Base-by-base conservation (phyloP, 2,888 invertebrate genomes). In the Lathronympha strigana region DNA sequence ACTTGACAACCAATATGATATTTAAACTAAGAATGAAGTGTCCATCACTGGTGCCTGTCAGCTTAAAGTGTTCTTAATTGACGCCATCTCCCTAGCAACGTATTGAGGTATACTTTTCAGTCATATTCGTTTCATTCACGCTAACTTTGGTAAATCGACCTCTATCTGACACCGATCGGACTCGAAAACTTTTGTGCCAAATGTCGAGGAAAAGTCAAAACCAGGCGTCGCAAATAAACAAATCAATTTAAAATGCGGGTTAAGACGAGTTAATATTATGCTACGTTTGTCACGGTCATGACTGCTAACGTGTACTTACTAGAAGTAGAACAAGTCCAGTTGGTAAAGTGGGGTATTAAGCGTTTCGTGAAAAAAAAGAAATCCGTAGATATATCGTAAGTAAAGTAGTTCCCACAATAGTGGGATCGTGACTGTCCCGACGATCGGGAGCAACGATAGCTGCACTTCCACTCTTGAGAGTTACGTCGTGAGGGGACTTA, bases 401-500 rank as follows among this genome's bases (percentile, higher is more conserved):
- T 78, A 74, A 69, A 73, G 80, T 76, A 68, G 80, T 88, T 87
- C 87, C 83, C 87, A 89, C 86, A 87, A 87, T 78, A 82, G 81
- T 72, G 71, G 77, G 78, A 83, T 87, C 88, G 90, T 90, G 90
- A 90, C 90, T 78, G 74, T 75, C 76, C 74, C 76, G 76, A 77
- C 76, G 88, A 90, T 89, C 79, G 73, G 80, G 76, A 82, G 81
- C 76, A 68, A 71, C 73, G 90, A 90, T 90, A 87, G 80, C 80
- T 72, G 76, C 78, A 74, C 76, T 83, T 75, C 75, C 77, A 81
- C 77, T 70, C 60, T 75, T 73, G 74, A 61, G 72, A 76, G 75
- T 75, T 73, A 75, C 74, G 73, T 84, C 85, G 86, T 85, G 84
- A 83, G 80, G 75, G 72, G 75, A 80, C 81, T 83, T 84, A 82